phyloP scores from a whole-genome alignment of 2,888 invertebrate genomes.

The Arge pagana region DNA sequence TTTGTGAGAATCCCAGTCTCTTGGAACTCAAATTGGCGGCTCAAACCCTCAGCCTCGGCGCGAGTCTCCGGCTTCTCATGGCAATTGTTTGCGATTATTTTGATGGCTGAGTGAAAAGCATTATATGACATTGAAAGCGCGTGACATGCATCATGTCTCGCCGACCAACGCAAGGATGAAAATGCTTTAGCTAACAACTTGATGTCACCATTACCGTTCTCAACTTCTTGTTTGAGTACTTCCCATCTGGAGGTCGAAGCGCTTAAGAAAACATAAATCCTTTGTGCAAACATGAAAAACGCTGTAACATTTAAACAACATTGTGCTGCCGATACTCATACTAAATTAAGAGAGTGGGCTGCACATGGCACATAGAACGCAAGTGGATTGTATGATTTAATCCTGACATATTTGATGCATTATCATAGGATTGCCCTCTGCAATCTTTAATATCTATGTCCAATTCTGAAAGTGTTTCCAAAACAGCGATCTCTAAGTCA shows the following conservation, averaged over 20 bases:
- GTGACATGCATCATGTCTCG: conserved; percentile 4
- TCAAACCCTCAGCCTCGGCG: conserved; percentile 8
- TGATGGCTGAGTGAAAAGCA: conserved; percentile 6
- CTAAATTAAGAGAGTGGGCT: conserved; percentile 31
- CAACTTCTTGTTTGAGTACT: conserved; percentile 3
- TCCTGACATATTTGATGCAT: conserved; percentile 31
- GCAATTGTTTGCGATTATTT: conserved; percentile 5
- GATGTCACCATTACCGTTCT: conserved; percentile 5
- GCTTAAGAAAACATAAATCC: conserved; percentile 19
- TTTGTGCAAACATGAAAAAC: conserved; percentile 23
- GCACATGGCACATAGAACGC: conserved; percentile 30
- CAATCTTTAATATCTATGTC: conserved; percentile 18
- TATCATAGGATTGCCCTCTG: conserved; percentile 25
- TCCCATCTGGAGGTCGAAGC: conserved; percentile 27
- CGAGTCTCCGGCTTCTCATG: conserved; percentile 10
- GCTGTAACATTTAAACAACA: conserved; percentile 24
- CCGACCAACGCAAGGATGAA: conserved; percentile 1
- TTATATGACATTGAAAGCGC: conserved; percentile 1
- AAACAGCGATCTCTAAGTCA: conserved; percentile 27
- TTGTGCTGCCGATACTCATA: conserved; percentile 27
- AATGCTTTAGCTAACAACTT: conserved; percentile 9
- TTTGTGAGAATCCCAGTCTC: conserved; percentile 4
- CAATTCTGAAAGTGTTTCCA: conserved; percentile 7
- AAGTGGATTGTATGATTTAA: conserved; percentile 22
- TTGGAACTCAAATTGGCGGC: conserved; percentile 2